Evolutionary conservation across 2,888 invertebrate genomes (phyloP).

Genomic region (Eupithecia subumbrata): DNA sequence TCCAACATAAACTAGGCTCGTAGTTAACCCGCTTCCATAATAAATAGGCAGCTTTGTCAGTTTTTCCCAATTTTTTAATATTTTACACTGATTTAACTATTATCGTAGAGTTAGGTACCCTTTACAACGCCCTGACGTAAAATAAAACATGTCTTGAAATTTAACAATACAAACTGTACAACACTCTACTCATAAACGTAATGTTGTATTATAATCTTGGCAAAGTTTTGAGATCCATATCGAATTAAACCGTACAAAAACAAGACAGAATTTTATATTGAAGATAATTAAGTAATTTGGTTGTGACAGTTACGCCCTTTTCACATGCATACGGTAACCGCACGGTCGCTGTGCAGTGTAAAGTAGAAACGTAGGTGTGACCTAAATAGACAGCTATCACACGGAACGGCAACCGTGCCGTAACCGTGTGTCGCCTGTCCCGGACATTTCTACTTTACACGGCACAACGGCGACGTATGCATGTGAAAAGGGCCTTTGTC

Average conservation of each 20-base stretch:
- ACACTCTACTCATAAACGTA: neutral
- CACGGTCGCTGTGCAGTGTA: no score
- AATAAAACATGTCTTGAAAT: no score
- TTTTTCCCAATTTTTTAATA: neutral
- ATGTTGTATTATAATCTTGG: neutral
- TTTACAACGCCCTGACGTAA: neutral
- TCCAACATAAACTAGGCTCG: no score
- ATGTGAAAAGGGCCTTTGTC: constrained; percentile 51
- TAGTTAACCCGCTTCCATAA: no score
- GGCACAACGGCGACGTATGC: no score
- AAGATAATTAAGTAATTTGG: neutral
- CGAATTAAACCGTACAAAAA: neutral
- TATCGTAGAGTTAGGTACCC: neutral
- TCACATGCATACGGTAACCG: no score
- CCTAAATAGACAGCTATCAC: no score
- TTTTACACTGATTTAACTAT: neutral
- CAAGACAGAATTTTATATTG: neutral
- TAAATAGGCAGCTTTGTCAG: neutral
- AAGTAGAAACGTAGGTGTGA: no score
- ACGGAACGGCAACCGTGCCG: no score
- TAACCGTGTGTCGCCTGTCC: no score
- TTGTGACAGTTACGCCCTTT: neutral
- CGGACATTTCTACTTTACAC: no score
- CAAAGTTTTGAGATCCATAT: neutral
- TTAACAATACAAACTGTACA: neutral